These are phyloP conservation scores for Drosophila yakuba DNA, from an alignment of 1,140 invertebrate species.

Conservation along the genomic window DNA sequence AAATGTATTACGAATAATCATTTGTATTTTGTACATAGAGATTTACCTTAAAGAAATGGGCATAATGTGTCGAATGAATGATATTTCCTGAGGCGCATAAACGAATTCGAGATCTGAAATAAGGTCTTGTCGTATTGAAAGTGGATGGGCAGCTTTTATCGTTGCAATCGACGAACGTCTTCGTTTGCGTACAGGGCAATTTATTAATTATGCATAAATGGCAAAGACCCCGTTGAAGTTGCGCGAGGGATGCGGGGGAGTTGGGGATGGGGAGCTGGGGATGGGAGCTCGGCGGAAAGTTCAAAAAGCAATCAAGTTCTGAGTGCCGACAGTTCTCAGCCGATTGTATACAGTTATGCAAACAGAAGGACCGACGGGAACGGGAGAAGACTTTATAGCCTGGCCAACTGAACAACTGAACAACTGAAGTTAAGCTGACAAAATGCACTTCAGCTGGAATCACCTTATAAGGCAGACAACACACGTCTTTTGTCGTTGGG, in stretches of 20 bases:
- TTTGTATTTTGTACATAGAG: too few species aligned
- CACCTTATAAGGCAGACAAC: slow-evolving; percentile 66
- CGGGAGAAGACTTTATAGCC: slow-evolving; percentile 28
- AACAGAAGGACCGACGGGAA: slow-evolving; percentile 31
- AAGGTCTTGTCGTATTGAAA: slow-evolving; percentile 11
- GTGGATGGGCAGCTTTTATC: slow-evolving; percentile 57
- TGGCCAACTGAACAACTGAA: slow-evolving; percentile 15
- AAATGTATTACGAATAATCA: too few species aligned
- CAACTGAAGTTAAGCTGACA: slow-evolving; percentile 61
- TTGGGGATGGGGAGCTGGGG: not conserved
- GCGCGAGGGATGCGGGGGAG: slow-evolving; percentile 6
- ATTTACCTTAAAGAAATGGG: too few species aligned
- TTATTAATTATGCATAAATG: slow-evolving; percentile 83
- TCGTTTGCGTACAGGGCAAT: slow-evolving; percentile 68
- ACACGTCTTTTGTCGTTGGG: slow-evolving; percentile 45
- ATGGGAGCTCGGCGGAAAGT: slow-evolving; percentile 50
- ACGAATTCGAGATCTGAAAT: not conserved
- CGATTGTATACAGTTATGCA: slow-evolving; percentile 64
- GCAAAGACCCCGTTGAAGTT: slow-evolving; percentile 21
- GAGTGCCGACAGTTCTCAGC: slow-evolving; percentile 61
- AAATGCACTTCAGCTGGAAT: slow-evolving; percentile 65
- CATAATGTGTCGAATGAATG: not conserved
- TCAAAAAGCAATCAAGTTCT: slow-evolving; percentile 72
- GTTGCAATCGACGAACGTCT: slow-evolving; percentile 58
- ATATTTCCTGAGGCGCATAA: not conserved